Evolutionary conservation across 1,140 invertebrate species (phyloP), one percentile per base, ranked within the genome.

Genomic region (Lasaia peninsularis): DNA sequence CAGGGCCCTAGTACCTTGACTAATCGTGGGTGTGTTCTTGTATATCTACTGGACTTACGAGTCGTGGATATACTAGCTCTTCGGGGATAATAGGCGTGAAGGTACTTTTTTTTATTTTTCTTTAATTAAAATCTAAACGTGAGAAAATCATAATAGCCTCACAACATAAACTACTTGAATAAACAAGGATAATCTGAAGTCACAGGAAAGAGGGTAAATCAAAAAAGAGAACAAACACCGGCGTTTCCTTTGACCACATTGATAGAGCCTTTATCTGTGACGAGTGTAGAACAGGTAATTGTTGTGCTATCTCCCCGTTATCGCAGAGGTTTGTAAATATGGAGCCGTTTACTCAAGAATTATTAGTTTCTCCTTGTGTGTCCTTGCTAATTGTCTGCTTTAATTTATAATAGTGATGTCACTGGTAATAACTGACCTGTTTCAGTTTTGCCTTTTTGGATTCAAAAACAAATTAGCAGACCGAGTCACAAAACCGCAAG

Each of bases 231-330:
- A 57, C 63, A 71, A 77, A 80, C 78, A 75, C 66, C 74, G 73
- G 69, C 74, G 65, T 69, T 77, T 72, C 70, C 73, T 81, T 81
- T 82, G 74, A 75, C 75, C 77, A 75, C 54, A 70, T 73, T 78
- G 73, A 71, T 73, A 70, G 61, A 59, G 54, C 67, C 69, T 72
- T 63, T 72, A 73, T 74, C 59, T 16, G 7, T 65, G 62, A 70
- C 62, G 67, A 69, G 64, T 62, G 37, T 20, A 44, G 40, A 67
- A 71, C 71, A 76, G 65, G 58, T 60, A 50, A 67, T 68, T 73
- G 73, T 80, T 72, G 69, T 77, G 67, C 60, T 33, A 11, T 40
- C 33, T 61, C 61, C 44, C 63, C 55, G 67, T 72, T 75, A 73
- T 67, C 67, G 61, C 40, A 60, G 59, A 40, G 60, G 64, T 58